Percentiles rank a stretch among this genome's conserved stretches.
These are phyloP conservation scores for Myathropa florea DNA, from an alignment of 2,888 invertebrate genomes.

Conservation along the genomic window DNA sequence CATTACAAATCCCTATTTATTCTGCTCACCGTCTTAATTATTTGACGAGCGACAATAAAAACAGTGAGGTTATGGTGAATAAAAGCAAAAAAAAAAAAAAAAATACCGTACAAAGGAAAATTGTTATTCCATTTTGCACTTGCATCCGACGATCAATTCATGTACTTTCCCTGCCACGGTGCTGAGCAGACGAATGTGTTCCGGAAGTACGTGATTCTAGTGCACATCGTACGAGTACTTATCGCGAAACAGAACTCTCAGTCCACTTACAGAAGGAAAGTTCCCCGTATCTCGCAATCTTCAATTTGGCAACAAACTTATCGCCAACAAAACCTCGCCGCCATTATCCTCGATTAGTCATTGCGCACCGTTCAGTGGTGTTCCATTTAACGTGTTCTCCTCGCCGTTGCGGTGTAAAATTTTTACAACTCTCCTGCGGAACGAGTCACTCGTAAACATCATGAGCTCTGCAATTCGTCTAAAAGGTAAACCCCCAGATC, in stretches of 20 bases:
- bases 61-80: not conserved
- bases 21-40: not conserved
- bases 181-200: no score
- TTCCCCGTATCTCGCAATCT: not conserved
- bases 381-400: not conserved
- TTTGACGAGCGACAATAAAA: not conserved
- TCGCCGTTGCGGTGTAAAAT: not conserved
- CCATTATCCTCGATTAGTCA: conserved; percentile 1
- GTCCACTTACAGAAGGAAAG: not conserved
- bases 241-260: not conserved
- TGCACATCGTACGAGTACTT: not conserved
- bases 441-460: not conserved
- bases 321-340: not conserved
- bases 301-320: conserved; percentile 4
- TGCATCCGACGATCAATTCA: not conserved
- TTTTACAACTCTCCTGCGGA: not conserved
- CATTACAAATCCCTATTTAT: not conserved
- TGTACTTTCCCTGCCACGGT: not conserved
- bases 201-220: not conserved
- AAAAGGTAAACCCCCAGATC: not conserved
- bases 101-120: not conserved
- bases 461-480: not conserved
- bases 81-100: no score
- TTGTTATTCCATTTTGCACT: not conserved
- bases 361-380: not conserved